phyloP scores from a whole-genome alignment of 2,113 vertebrate species.

The Entosphenus tridentatus region DNA sequence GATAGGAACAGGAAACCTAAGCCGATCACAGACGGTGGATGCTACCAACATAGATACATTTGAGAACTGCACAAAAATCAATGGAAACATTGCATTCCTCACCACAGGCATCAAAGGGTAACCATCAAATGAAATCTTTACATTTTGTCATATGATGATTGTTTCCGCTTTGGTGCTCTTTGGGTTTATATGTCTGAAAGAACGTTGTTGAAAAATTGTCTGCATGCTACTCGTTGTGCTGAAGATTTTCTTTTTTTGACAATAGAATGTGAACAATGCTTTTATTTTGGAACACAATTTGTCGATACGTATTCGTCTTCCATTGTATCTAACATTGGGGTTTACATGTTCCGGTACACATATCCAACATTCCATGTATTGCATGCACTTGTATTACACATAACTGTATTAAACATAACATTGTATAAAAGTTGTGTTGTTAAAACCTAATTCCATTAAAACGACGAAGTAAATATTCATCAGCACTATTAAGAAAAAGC shows the following conservation, averaged over 20 bases:
- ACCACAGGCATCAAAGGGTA: slow-evolving; percentile 92
- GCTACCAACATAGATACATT: slow-evolving; percentile 91
- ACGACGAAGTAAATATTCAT: neutral
- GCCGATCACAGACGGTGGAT: slow-evolving; percentile 69
- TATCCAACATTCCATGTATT: neutral
- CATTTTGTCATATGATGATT: neutral
- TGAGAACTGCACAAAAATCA: slow-evolving; percentile 97
- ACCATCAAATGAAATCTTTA: slow-evolving; percentile 15
- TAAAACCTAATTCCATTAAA: neutral
- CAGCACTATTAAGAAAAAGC: neutral
- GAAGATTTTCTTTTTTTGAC: neutral
- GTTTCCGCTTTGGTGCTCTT: neutral
- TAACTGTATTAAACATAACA: neutral
- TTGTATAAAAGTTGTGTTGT: neutral
- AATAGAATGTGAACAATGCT: neutral
- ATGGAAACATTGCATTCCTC: slow-evolving; percentile 90
- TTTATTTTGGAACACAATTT: too few relatives aligned
- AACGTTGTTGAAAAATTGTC: neutral
- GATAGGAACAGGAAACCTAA: slow-evolving; percentile 73
- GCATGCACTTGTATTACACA: neutral
- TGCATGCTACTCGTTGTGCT: neutral
- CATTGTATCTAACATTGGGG: too few relatives aligned
- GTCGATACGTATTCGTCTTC: too few relatives aligned
- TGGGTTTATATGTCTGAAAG: neutral
- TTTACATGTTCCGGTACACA: too few relatives aligned